Evolutionary conservation across 2,888 invertebrate genomes (phyloP).

Genomic region (Lissocephala sabroskyi): DNA sequence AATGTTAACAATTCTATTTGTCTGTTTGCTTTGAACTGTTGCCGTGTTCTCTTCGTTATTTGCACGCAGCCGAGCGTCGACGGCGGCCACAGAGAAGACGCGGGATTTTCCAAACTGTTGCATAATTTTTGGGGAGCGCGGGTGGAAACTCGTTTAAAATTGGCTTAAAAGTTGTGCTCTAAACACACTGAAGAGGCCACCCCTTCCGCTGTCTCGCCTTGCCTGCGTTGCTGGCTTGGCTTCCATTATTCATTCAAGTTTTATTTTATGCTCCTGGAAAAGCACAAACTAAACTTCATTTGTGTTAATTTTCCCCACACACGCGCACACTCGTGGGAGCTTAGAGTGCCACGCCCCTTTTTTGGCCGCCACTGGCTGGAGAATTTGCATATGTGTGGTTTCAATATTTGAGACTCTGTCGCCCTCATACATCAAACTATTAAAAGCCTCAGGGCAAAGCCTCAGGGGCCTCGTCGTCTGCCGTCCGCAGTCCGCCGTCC

Average conservation of each 20-base stretch:
- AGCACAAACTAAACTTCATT: slow-evolving; percentile 58
- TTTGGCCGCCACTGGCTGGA: no score
- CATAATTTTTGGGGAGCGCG: not conserved
- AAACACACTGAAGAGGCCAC: no score
- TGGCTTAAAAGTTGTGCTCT: slow-evolving; percentile 36
- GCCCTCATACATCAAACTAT: slow-evolving; percentile 63
- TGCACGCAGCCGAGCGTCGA: slow-evolving; percentile 23
- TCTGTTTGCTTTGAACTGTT: slow-evolving; percentile 59
- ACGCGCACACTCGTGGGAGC: slow-evolving; percentile 23
- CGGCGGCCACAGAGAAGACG: slow-evolving; percentile 3
- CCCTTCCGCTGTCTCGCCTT: no score
- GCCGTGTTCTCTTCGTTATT: slow-evolving; percentile 46
- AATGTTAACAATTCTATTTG: slow-evolving; percentile 65
- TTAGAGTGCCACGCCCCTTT: no score
- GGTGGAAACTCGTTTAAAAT: slow-evolving; percentile 26
- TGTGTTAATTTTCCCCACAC: slow-evolving; percentile 51
- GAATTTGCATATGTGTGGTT: slow-evolving; percentile 45
- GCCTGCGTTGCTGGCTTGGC: no score
- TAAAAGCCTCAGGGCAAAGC: slow-evolving; percentile 53
- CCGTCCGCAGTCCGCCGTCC: not conserved
- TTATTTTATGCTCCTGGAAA: no score
- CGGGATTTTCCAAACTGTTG: slow-evolving; percentile 2
- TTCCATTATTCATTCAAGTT: no score
- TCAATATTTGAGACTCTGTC: slow-evolving; percentile 17
- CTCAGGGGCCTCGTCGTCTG: slow-evolving; percentile 33